Base-by-base conservation (phyloP, 2,113 vertebrate genomes). In the Sorex araneus region DNA sequence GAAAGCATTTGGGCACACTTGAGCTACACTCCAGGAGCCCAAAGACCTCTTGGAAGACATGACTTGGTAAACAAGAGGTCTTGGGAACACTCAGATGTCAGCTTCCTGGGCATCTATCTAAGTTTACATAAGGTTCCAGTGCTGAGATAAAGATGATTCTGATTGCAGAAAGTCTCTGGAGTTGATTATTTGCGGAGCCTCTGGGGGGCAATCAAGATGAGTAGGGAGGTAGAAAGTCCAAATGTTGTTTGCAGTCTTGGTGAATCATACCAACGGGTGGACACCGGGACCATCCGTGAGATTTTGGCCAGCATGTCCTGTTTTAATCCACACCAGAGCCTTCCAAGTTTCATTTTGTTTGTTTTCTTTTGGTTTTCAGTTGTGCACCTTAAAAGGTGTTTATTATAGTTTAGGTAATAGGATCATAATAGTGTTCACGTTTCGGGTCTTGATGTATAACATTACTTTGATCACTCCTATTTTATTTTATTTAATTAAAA, bases 41-140 rank as follows among this genome's bases (percentile, higher is more conserved):
- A 79, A 82, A 76, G 54, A 79, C 23, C 18, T 95, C 23, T 71
- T 23, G 11, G 64, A 88, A 85, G 34, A 25, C 25, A 32, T 79
- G 71, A 57, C 74, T 84, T 90, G 34, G 71, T 70, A 36, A 79
- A 74, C 40, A 74, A 87, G 81, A 90, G 34, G 5, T 78, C 87
- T 80, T 30, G 9, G 54, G 82, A 6, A 19, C 54, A 47, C 23
- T 32, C 43, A 47, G 11, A 95, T n/a, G 30, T 83, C 2, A 28
- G 6, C 16, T 78, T 92, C 86, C n/a, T 83, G 45, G 34, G 40
- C 19, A 81, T 64, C 28, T 75, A 81, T 64, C 28, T 75, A 66
- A 74, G 16, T 85, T 92, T 82, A 83, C 16, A 78, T 89, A 40
- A 79, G 86, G 32, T 75, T 76, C 75, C 64, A 80, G 19, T 60